phyloP scores from a whole-genome alignment of 2,888 invertebrate genomes.

The Temnothorax rugatulus region DNA sequence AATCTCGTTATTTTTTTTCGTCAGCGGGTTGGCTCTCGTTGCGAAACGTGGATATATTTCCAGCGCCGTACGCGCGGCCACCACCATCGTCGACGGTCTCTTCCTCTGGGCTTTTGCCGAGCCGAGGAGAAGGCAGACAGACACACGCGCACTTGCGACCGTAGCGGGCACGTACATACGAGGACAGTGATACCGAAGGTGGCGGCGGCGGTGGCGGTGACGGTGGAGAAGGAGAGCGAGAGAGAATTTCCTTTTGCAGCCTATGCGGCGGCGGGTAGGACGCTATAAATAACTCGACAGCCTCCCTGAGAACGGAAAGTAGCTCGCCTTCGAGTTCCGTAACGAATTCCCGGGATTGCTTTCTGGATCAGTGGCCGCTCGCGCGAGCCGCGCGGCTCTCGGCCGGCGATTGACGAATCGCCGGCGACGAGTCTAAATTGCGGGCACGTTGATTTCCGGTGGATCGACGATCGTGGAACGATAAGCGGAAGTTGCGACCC shows the following conservation, averaged over 20 bases:
- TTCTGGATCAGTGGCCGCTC: constrained; percentile 77
- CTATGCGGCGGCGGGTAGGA: constrained; percentile 65
- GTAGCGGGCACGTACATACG: constrained; percentile 18
- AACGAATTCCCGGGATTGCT: constrained; percentile 83
- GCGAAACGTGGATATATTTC: constrained; percentile 48
- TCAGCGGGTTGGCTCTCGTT: constrained; percentile 2
- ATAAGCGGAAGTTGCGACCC: not conserved
- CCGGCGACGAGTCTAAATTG: constrained; percentile 31
- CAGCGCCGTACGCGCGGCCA: constrained; percentile 45
- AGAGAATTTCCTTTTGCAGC: constrained; percentile 81
- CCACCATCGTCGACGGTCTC: constrained; percentile 40
- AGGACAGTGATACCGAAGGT: constrained; percentile 48
- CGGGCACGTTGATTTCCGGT: not conserved
- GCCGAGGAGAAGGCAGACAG: constrained; percentile 7
- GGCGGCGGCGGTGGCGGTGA: not conserved
- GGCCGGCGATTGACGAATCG: constrained; percentile 59
- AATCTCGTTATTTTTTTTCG: constrained; percentile 35
- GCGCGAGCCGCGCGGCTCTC: constrained; percentile 50
- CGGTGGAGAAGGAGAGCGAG: constrained; percentile 58
- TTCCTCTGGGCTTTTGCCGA: constrained; percentile 41
- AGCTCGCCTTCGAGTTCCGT: constrained; percentile 85
- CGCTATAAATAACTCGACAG: constrained; percentile 83
- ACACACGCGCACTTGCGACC: not conserved
- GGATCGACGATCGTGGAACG: not conserved
- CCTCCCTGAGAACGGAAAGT: constrained; percentile 85